Conservation (phyloP, 2,797 vertebrate species). For the Ibycter americanus region DNA sequence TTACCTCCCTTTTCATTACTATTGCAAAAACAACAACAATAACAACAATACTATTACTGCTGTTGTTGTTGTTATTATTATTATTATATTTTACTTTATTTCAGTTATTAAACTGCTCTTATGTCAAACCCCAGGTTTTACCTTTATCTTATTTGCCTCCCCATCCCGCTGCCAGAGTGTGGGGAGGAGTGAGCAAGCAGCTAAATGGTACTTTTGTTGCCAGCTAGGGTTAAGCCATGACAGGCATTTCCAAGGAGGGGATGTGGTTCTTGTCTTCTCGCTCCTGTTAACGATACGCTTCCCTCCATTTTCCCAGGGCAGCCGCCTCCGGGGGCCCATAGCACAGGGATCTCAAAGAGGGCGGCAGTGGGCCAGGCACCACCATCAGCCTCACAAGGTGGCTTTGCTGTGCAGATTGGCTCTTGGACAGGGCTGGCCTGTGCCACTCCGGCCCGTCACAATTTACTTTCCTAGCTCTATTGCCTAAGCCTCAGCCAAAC, state of each 20-base stretch:
- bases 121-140: too few relatives aligned
- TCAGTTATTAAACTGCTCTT: too few relatives aligned
- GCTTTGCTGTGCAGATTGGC: neutral
- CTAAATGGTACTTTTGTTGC: too few relatives aligned
- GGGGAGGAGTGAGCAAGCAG: too few relatives aligned
- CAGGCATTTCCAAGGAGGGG: neutral
- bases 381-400: neutral
- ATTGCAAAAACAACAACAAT: too few relatives aligned
- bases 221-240: too few relatives aligned
- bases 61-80: too few relatives aligned
- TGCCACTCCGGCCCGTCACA: neutral
- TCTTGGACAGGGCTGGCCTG: neutral
- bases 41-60: too few relatives aligned
- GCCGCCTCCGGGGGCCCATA: neutral
- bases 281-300: neutral
- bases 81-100: too few relatives aligned
- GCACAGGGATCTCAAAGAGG: neutral
- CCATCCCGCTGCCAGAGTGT: too few relatives aligned
- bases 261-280: neutral
- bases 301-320: neutral
- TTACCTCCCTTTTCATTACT: too few relatives aligned
- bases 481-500: neutral
- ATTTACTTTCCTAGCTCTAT: neutral
- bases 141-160: too few relatives aligned
- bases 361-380: neutral